Evolutionary conservation across 2,113 vertebrate species (phyloP).

Genomic region (Chloropsis hardwickii): DNA sequence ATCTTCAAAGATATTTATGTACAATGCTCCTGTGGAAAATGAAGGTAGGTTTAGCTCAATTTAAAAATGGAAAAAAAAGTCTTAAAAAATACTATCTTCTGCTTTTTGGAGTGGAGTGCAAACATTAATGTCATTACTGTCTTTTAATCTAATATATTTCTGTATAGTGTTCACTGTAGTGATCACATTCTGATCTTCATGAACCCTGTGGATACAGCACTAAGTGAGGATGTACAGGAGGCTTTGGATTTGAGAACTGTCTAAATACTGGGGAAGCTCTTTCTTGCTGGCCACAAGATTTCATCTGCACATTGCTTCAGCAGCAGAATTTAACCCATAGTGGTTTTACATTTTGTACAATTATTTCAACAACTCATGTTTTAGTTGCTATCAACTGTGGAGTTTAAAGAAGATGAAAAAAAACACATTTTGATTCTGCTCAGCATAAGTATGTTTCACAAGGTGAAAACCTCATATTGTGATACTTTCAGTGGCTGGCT

Average conservation of each 20-base stretch:
- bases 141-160: not conserved
- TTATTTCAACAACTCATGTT: not conserved
- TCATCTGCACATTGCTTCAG: not conserved
- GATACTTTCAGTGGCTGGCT: not conserved
- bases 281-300: not conserved
- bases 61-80: not conserved
- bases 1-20: not conserved
- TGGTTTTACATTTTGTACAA: not conserved
- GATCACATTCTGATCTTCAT: not conserved
- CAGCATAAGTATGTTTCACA: not conserved
- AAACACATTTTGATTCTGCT: not conserved
- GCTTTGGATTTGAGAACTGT: not conserved
- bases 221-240: not conserved
- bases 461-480: not conserved
- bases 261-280: not conserved
- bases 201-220: not conserved
- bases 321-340: not conserved
- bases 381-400: not conserved
- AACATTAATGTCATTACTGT: not conserved
- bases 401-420: not conserved
- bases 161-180: not conserved
- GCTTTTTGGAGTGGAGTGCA: not conserved
- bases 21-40: not conserved
- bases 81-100: not conserved
- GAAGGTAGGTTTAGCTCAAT: not conserved